These are phyloP conservation scores for Parnassius smintheus DNA, from an alignment of 2,888 invertebrate genomes.

Conservation along the genomic window DNA sequence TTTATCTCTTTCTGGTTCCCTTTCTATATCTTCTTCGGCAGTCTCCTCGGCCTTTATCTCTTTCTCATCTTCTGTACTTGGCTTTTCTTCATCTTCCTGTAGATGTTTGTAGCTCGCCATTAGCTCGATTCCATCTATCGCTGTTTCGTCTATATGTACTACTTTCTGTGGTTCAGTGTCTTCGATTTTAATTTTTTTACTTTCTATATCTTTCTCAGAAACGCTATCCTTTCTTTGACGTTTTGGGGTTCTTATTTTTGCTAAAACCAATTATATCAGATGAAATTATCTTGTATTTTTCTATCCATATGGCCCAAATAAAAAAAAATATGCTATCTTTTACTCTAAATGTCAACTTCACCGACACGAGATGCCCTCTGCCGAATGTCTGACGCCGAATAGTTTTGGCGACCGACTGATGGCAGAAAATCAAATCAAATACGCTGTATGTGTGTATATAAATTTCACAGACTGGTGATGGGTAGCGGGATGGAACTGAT, in stretches of 20 bases:
- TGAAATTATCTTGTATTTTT: too few relatives aligned
- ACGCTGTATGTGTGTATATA: too few relatives aligned
- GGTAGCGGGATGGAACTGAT: too few relatives aligned
- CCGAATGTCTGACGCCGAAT: too few relatives aligned
- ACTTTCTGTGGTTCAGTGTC: constrained; percentile 51
- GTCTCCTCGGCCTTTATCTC: constrained; percentile 59
- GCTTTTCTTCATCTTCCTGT: constrained; percentile 66
- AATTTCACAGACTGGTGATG: too few relatives aligned
- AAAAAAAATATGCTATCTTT: too few relatives aligned
- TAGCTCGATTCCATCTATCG: constrained; percentile 75
- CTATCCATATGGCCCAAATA: too few relatives aligned
- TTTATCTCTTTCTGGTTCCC: constrained; percentile 43
- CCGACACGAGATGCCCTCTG: too few relatives aligned
- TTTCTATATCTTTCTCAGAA: constrained; percentile 69
- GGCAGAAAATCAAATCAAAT: too few relatives aligned
- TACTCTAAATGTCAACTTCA: too few relatives aligned
- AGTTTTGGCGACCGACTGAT: too few relatives aligned
- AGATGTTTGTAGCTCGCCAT: constrained; percentile 67
- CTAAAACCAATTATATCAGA: constrained; percentile 37
- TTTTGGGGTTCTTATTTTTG: constrained; percentile 68
- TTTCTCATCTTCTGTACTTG: constrained; percentile 67
- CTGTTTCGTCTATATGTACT: constrained; percentile 72
- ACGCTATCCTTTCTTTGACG: constrained; percentile 82
- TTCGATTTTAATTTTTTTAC: constrained; percentile 67
- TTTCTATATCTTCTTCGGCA: constrained; percentile 54